Conservation (phyloP, 2,888 invertebrate genomes). For the Cloeon dipterum region DNA sequence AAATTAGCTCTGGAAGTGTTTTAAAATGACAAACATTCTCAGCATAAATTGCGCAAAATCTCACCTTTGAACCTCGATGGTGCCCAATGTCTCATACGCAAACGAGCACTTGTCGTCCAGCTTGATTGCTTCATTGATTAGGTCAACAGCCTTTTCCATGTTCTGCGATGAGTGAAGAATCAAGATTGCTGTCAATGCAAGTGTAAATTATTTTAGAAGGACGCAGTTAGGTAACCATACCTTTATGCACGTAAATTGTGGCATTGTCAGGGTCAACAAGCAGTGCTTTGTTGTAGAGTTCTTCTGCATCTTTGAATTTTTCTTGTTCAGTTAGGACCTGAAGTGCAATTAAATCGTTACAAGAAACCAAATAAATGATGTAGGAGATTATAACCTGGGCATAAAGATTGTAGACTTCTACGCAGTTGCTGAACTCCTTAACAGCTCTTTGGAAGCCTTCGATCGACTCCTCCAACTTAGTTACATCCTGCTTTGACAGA, state of each 20-base stretch:
- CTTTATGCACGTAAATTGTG: slow-evolving; percentile 68
- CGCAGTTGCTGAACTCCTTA: slow-evolving; percentile 57
- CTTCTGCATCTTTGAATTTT: slow-evolving; percentile 61
- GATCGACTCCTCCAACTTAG: slow-evolving; percentile 37
- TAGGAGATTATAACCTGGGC: slow-evolving; percentile 47
- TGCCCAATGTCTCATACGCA: slow-evolving; percentile 86
- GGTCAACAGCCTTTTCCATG: slow-evolving; percentile 48
- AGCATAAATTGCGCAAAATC: slow-evolving; percentile 6
- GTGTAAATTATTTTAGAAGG: background rate
- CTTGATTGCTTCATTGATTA: slow-evolving; percentile 60
- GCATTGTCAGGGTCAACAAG: slow-evolving; percentile 68
- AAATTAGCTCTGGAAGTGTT: slow-evolving; percentile 48
- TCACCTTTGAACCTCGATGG: slow-evolving; percentile 81
- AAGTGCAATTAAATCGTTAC: slow-evolving; percentile 8
- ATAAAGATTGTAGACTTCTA: slow-evolving; percentile 71
- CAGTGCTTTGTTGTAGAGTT: slow-evolving; percentile 55
- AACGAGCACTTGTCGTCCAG: slow-evolving; percentile 83
- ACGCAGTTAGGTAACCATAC: slow-evolving; percentile 14
- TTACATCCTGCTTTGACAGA: slow-evolving; percentile 31
- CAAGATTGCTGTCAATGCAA: slow-evolving; percentile 22
- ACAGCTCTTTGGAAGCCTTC: slow-evolving; percentile 50
- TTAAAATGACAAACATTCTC: background rate
- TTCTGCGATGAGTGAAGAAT: slow-evolving; percentile 68
- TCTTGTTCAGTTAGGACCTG: slow-evolving; percentile 59
- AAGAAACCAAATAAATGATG: background rate